Conservation (phyloP, 2,888 invertebrate genomes). For the Synergus japonicus region DNA sequence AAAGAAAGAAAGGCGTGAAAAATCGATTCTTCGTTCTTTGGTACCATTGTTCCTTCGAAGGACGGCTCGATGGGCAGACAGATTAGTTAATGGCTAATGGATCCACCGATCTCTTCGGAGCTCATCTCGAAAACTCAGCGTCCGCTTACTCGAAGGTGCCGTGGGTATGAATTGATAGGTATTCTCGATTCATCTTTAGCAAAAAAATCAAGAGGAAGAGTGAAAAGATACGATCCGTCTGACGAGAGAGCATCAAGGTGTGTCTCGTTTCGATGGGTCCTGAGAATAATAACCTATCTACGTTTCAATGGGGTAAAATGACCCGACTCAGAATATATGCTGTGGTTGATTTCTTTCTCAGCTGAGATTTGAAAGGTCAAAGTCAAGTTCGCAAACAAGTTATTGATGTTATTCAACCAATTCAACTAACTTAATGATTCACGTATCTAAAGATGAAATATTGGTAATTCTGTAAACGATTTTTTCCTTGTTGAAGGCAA, state of each 20-base stretch:
- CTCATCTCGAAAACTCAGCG: constrained; percentile 46
- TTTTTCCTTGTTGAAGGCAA: constrained; percentile 30
- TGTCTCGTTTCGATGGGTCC: constrained; percentile 34
- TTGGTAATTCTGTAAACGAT: not conserved
- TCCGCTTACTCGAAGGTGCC: constrained; percentile 24
- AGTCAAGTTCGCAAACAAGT: constrained; percentile 1
- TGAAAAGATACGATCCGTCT: constrained; percentile 41
- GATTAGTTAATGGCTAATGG: constrained; percentile 70
- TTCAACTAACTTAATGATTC: not conserved
- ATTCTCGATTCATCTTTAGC: constrained; percentile 40
- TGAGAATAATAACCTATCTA: constrained; percentile 29
- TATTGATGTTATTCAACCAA: constrained; percentile 17
- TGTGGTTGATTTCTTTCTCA: constrained; percentile 22
- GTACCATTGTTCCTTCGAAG: constrained; percentile 63
- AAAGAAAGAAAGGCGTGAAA: constrained; percentile 45
- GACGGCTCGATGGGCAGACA: constrained; percentile 61
- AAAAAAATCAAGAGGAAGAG: constrained; percentile 42
- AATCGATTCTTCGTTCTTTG: constrained; percentile 63
- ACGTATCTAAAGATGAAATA: constrained; percentile 7
- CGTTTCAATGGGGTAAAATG: constrained; percentile 34
- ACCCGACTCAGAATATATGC: not conserved
- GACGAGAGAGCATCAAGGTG: constrained; percentile 21
- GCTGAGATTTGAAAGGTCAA: constrained; percentile 13
- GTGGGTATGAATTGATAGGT: constrained; percentile 41
- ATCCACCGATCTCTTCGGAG: constrained; percentile 56